Evolutionary conservation across 2,797 vertebrate genomes (phyloP), one percentile per base, ranked within the genome.

Genomic region (Anisognathus igniventris): DNA sequence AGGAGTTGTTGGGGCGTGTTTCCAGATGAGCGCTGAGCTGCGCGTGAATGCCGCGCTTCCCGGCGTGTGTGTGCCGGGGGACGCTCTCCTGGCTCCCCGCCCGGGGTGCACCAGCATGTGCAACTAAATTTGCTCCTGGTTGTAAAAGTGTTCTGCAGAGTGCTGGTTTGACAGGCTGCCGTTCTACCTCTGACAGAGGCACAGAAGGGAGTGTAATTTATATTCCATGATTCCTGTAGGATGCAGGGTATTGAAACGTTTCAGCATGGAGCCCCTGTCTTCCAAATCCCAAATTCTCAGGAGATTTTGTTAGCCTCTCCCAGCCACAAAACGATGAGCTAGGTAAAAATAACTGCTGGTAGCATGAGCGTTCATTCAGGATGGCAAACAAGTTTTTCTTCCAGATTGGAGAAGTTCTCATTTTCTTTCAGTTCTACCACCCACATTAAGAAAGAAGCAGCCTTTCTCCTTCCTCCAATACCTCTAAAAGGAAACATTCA

Each of bases 271-370:
- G 45, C 28, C 30, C 4, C 31, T 19, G 3, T 16, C 53, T 83
- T 39, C 54, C 57, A 47, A 53, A 62, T 2, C 22, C 53, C 65
- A 54, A 61, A 44, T 39, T 37, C 50, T 58, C 50, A 3, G 23
- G 7, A 33, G 40, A 39, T 68, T 82, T 77, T 87, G n/a, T 79
- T 61, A 57, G 42, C 21, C 9, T 86, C 61, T 74, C 25, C 23
- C 66, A 53, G 60, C 8, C 0, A 0, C 35, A 25, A 61, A 93
- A 42, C 0, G 33, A 67, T 37, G 60, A 42, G 42, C 30, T 77
- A 60, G n/a, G 65, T 79, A 93, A 90, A 93, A 94, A 88, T 87
- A 89, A 58, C 84, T 89, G 22, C 66, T 78, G 73, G 66, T 68
- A 56, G 44, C 60, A 53, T n/a, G 71, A 53, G 37, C 61, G n/a